A percentile compares a stretch with the other conserved stretches of the same genome.
Evolutionary conservation across 2,888 invertebrate species (phyloP).

Genomic region (Coronaproctus castanopsis): DNA sequence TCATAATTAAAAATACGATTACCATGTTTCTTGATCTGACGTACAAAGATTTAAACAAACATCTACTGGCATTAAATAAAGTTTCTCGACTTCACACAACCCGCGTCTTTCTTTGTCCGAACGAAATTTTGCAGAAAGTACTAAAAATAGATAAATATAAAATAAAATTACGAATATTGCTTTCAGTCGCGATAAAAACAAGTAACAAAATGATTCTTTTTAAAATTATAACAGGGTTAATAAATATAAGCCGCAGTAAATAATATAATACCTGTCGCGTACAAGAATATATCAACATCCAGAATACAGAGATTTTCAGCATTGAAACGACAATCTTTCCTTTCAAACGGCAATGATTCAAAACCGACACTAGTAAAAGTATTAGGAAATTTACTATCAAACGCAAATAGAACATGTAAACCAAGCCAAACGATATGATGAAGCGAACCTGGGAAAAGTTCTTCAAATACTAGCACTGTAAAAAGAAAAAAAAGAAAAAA

Average conservation of each 20-base stretch:
- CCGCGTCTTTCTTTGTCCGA: not conserved
- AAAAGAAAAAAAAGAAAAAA: not conserved
- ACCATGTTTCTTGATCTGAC: not conserved
- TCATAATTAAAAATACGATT: no score
- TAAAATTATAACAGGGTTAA: no score
- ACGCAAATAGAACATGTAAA: not conserved
- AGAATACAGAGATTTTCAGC: not conserved
- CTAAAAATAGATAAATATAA: not conserved
- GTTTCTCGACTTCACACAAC: not conserved
- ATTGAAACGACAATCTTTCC: not conserved
- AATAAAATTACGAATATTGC: not conserved
- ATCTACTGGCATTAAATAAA: not conserved
- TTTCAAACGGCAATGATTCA: not conserved
- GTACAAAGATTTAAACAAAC: not conserved
- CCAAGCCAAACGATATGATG: not conserved
- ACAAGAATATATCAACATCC: not conserved
- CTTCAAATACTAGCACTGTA: not conserved
- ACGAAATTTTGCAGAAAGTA: not conserved
- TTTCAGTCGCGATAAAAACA: no score
- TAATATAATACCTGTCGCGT: not conserved
- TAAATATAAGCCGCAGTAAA: not conserved
- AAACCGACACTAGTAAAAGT: not conserved
- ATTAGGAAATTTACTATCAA: not conserved
- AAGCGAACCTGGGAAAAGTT: not conserved
- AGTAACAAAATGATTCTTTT: no score